Base-by-base conservation (phyloP, 1,140 invertebrate genomes). In the Solen grandis region DNA sequence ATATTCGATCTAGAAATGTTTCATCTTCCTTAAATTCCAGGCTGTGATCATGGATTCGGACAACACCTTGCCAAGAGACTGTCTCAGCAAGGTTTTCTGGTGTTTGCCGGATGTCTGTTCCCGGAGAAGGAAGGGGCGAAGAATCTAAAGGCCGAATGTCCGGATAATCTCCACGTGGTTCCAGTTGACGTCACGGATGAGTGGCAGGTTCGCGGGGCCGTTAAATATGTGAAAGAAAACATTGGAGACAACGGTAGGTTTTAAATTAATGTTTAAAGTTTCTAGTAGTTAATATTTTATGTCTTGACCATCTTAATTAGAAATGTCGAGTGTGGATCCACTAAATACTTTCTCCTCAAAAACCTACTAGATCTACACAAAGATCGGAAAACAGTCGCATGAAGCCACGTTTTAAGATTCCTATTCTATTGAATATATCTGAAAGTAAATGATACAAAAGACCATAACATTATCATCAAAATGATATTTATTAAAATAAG, bases 101-200 rank as follows among this genome's bases (percentile, higher is more conserved):
- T 94, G 13, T 93, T 90, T 79, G 96, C 96, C 16, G 95, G 95
- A 2, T 96, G 96, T 88, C 93, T 96, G 29, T 87, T 93, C 8
- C 92, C 92, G 0, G 91, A 94, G 27, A 85, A 92, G 0, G 89
- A 91, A 54, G 93, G 93, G 0, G 92, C 93, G 0, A 54, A 80
- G 38, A 70, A 82, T 5, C 86, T 94, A 50, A 85, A 87, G n/a
- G 79, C 87, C 65, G 65, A 84, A 5, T 84, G 84, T 25, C 88
- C 90, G 2, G 60, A 85, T 86, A 78, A 88, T 4, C 62, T 93
- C 8, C 86, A 89, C 4, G 70, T 90, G 0, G 66, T 91, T 0
- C 78, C 81, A 13, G 55, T 88, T 36, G 88, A 91, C 63, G 90
- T 91, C 29, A 90, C 88, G 3, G 86, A 90, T 66, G 88, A 89